These are phyloP conservation scores for Ctenodactylus gundi DNA, from an alignment of 2,113 vertebrate genomes.

Conservation along the genomic window DNA sequence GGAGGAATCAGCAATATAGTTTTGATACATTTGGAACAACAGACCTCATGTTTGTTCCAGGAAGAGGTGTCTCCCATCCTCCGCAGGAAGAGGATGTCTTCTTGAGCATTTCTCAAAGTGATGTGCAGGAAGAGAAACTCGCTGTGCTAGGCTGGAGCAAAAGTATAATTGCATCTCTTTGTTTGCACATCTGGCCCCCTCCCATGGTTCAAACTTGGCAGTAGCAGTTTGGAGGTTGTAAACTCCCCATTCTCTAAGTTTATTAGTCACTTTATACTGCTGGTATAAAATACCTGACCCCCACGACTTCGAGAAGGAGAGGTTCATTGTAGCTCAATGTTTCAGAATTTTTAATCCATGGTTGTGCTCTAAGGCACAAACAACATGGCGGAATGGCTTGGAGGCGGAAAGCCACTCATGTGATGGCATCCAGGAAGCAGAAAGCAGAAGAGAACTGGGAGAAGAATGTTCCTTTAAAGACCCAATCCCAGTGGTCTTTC, in stretches of 20 bases:
- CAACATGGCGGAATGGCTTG: not conserved
- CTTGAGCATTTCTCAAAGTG: not conserved
- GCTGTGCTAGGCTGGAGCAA: fast-evolving
- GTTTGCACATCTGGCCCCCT: not conserved
- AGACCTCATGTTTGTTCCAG: not conserved
- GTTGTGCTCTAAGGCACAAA: not conserved
- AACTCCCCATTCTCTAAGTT: not conserved
- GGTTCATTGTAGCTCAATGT: not conserved
- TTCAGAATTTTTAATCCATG: not conserved
- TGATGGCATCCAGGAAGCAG: not conserved
- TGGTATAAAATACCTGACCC: not conserved
- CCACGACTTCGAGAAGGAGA: not conserved
- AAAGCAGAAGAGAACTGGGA: not conserved
- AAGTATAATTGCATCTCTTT: fast-evolving
- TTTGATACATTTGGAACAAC: not conserved
- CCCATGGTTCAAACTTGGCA: not conserved
- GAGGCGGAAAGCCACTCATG: not conserved
- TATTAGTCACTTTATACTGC: not conserved
- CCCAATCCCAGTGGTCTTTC: not conserved
- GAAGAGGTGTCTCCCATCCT: not conserved
- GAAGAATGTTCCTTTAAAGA: not conserved
- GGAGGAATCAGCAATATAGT: not conserved
- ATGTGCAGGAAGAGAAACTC: fast-evolving
- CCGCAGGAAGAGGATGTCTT: not conserved
- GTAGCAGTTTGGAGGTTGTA: not conserved